Percentiles rank a stretch among this genome's conserved stretches.
These are phyloP conservation scores for Drosophila asahinai DNA, from an alignment of 1,140 invertebrate species.

Conservation along the genomic window DNA sequence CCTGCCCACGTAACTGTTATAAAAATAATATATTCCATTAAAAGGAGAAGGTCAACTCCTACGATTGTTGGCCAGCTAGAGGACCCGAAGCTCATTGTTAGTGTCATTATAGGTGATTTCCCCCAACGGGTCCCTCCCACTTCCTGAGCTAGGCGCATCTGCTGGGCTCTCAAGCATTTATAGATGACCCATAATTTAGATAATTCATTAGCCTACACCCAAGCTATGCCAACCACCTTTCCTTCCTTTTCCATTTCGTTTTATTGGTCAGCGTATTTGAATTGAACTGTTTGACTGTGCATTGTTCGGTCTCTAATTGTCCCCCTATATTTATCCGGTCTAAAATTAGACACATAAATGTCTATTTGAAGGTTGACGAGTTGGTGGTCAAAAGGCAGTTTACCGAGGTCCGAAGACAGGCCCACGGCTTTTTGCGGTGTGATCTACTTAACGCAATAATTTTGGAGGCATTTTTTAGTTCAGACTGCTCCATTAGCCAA, in stretches of 20 bases:
- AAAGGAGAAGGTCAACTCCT: constrained; percentile 18
- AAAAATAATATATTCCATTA: constrained; percentile 14
- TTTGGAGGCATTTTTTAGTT: constrained; percentile 11
- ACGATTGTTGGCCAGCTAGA: neutral
- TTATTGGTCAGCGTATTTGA: neutral
- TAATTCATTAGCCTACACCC: constrained; percentile 36
- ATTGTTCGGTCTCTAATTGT: constrained; percentile 39
- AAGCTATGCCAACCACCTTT: neutral
- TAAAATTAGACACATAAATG: constrained; percentile 41
- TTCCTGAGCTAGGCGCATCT: constrained; percentile 6
- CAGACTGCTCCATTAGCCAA: constrained; percentile 30
- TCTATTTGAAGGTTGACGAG: constrained; percentile 40
- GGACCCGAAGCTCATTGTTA: constrained; percentile 21
- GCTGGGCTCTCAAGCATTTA: constrained; percentile 41
- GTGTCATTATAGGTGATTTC: constrained; percentile 24
- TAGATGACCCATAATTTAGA: constrained; percentile 38
- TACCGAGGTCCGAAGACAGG: constrained; percentile 1
- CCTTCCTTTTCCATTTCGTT: neutral
- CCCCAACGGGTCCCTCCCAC: neutral
- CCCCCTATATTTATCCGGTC: constrained; percentile 42
- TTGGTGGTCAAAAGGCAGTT: constrained; percentile 33
- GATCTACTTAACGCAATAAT: neutral
- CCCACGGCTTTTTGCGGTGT: constrained; percentile 12
- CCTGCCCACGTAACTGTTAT: neutral
- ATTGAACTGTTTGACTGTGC: constrained; percentile 6